Conservation (phyloP, 2,888 invertebrate genomes). For the Philhelius pedissequus region DNA sequence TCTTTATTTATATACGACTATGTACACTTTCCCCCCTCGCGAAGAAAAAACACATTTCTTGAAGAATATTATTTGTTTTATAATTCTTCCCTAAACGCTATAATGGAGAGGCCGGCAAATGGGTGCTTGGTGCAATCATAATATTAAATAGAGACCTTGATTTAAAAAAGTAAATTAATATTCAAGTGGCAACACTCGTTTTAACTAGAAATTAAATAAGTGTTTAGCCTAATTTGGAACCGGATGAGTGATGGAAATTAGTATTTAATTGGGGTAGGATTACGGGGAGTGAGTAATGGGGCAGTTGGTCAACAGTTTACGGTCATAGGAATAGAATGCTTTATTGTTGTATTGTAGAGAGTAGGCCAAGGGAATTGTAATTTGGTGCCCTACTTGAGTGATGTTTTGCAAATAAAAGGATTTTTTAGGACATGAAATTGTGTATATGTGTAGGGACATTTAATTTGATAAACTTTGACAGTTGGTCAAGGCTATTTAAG, state of each 20-base stretch:
- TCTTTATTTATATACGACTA: neutral
- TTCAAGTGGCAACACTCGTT: conserved; percentile 53
- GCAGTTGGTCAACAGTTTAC: neutral
- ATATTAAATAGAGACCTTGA: conserved; percentile 51
- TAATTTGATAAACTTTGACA: neutral
- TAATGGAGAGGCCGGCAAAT: conserved; percentile 1
- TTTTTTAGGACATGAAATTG: neutral
- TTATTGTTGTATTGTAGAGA: neutral
- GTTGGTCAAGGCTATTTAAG: neutral
- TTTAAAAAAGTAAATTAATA: conserved; percentile 27
- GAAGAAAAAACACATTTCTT: neutral
- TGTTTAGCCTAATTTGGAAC: conserved; percentile 35
- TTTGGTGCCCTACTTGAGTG: neutral
- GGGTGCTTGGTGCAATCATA: conserved; percentile 43
- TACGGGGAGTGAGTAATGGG: neutral
- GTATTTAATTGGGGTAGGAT: neutral
- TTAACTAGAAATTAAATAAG: conserved; percentile 51
- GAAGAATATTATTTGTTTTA: conserved; percentile 9
- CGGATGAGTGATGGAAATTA: neutral
- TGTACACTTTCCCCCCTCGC: neutral
- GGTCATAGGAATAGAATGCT: neutral
- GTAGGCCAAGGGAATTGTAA: neutral
- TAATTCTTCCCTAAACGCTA: conserved; percentile 1
- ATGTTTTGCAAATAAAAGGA: neutral
- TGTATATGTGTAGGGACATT: neutral